Evolutionary conservation across 2,888 invertebrate species (phyloP), one percentile per base, ranked within the genome.

Genomic region (Eupeodes latifasciatus): DNA sequence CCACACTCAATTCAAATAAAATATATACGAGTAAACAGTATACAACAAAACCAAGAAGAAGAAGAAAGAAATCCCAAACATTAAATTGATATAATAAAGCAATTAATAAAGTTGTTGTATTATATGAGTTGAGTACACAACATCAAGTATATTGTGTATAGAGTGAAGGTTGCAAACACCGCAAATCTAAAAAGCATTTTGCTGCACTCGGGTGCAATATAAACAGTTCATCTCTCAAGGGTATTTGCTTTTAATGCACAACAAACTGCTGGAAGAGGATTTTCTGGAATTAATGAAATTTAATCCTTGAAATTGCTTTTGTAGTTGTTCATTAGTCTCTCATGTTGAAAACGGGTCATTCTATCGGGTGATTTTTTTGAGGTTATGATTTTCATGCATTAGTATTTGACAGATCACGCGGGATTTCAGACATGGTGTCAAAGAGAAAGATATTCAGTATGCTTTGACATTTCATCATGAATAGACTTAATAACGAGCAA

Each of bases 81-180:
- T 51, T 76, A 53, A 81, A 81, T 81, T 72, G 66, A 72, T 83
- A 61, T 72, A 77, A 81, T 85, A 66, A 77, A 84, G 62, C 71
- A 66, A 72, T 85, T 85, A 82, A 75, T 78, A 71, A 71, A 71
- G 40, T 71, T 16, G 71, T 34, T 16, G 71, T 34, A 34, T 53
- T 16, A 51, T 53, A 5, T 34, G 57, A 59, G 40, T 57, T 57
- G 57, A 59, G 40, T 44, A 55, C 4, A n/a, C 0, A 9, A 27
- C 67, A 9, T n/a, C 27, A 27, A 57, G 27, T 27, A 12, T 11
- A 27, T 27, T 27, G 27, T 19, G 19, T 19, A n/a, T 27, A 11
- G 1, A 69, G 69, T 36, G 57, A 72, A 47, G 57, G 71, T 72
- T 72, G 57, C n/a, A 72, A 57, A 72, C 57, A 55, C 69, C 16